Evolutionary conservation across 2,888 invertebrate species (phyloP), one percentile per base, ranked within the genome.

Genomic region (Rutpela maculata): DNA sequence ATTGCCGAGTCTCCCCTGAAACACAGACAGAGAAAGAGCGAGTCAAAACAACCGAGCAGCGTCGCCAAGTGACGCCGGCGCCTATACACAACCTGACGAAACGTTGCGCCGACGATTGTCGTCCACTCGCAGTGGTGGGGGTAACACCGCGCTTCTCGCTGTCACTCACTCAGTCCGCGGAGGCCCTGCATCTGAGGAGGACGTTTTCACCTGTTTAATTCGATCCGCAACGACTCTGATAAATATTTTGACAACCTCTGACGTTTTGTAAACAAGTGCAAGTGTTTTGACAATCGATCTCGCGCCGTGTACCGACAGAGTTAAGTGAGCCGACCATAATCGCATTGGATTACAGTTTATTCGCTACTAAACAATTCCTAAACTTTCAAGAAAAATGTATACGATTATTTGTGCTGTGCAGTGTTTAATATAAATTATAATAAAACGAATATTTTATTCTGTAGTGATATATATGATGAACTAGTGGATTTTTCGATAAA

Each of bases 101-200:
- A 88, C 88, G 87, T 87, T 88, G 88, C 88, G 85, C 84, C 85
- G 87, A 80, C 85, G 87, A 83, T 84, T 85, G 85, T 86, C 86
- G 85, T 84, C 83, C 83, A 81, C 81, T 81, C 76, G 78, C 76
- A 82, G 84, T 85, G 84, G 88, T 86, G 87, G 88, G 88, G 88
- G 88, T 83, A 87, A 87, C 86, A 85, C 86, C 87, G 88, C 86
- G 87, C 85, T 87, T 86, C 84, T 84, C 85, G 86, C 88, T 90
- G 90, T 90, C 90, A 90, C 87, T 90, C 90, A 90, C 87, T 90
- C 89, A 90, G 90, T 90, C 88, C 89, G 87, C 89, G 88, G 88
- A 88, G 89, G 87, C 87, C 87, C 84, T 86, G 88, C 87, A 81
- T 80, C 82, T 82, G 84, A 83, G 87, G 83, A 88, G 88, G 88